Conservation (phyloP, 2,113 vertebrate species). For the Melanerpes aurifrons region DNA sequence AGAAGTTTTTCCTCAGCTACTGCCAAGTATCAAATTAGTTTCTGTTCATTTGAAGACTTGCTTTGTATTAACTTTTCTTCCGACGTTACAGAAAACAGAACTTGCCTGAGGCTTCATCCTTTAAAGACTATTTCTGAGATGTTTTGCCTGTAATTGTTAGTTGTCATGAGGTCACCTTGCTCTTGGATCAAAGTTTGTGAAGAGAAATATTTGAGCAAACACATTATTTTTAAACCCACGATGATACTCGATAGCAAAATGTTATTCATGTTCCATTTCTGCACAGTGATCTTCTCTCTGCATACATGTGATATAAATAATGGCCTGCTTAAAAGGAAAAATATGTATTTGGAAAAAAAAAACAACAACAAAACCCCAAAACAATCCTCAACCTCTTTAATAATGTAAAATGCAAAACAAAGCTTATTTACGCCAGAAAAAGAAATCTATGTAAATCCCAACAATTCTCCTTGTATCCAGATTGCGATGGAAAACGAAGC, state of each 20-base stretch:
- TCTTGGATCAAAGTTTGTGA: slow-evolving; percentile 67
- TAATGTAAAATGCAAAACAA: slow-evolving; percentile 50
- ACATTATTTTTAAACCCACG: slow-evolving; percentile 68
- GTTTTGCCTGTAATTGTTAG: slow-evolving; percentile 73
- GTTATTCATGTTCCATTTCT: slow-evolving; percentile 48
- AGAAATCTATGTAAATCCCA: not conserved
- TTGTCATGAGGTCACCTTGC: slow-evolving; percentile 69
- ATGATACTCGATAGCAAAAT: slow-evolving; percentile 63
- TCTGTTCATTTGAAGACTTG: slow-evolving; percentile 76
- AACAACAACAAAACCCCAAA: not conserved
- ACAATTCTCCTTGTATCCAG: slow-evolving; percentile 7
- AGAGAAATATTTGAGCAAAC: slow-evolving; percentile 62
- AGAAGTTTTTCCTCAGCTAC: slow-evolving; percentile 56
- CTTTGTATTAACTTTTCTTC: slow-evolving; percentile 76
- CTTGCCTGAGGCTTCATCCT: slow-evolving; percentile 73
- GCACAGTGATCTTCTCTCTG: slow-evolving; percentile 28
- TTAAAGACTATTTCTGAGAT: slow-evolving; percentile 69
- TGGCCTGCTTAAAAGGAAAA: slow-evolving; percentile 48
- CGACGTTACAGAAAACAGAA: slow-evolving; percentile 75
- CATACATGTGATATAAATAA: slow-evolving; percentile 49
- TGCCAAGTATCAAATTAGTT: slow-evolving; percentile 77
- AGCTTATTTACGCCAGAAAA: slow-evolving; percentile 44
- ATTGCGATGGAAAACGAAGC: not conserved
- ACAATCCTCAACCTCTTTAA: not conserved
- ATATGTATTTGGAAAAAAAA: slow-evolving; percentile 33